Evolutionary conservation across 2,113 vertebrate species (phyloP).

Genomic region (Colaptes auratus): DNA sequence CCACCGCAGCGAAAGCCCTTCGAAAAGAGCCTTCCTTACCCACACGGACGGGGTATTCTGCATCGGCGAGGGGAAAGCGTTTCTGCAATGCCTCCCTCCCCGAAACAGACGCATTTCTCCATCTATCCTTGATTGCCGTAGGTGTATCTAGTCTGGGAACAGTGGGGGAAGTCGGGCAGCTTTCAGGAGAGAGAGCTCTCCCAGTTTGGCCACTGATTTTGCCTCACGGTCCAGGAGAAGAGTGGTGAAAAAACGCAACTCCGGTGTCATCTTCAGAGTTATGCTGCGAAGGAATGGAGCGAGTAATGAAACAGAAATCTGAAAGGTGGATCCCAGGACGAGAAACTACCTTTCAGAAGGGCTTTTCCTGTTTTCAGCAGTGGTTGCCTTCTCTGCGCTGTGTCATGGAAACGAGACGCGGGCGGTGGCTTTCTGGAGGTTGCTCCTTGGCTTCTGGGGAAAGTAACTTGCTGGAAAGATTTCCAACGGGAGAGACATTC

Average conservation of each 20-base stretch:
- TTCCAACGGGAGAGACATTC: not conserved
- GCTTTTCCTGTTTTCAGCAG: constrained; percentile 13
- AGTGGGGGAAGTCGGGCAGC: not conserved
- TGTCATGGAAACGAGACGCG: not conserved
- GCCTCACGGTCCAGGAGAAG: no score
- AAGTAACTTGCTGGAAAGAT: constrained; percentile 16
- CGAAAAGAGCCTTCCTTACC: not conserved
- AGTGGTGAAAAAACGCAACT: not conserved
- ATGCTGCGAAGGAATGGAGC: constrained; percentile 3
- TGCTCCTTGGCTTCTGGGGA: not conserved
- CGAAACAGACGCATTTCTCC: not conserved
- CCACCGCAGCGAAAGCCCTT: not conserved
- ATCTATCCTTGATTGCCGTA: not conserved
- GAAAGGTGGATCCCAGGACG: constrained; percentile 27
- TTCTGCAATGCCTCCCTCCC: not conserved
- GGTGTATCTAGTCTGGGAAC: constrained; percentile 10
- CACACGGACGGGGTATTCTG: not conserved
- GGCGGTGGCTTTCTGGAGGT: not conserved
- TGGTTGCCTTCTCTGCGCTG: not conserved
- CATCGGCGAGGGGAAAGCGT: not conserved
- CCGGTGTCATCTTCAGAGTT: not conserved
- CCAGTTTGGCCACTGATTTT: not conserved
- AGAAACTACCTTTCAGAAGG: constrained; percentile 39
- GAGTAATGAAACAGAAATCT: constrained; percentile 23
- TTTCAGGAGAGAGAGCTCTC: not conserved